These are phyloP conservation scores for Herpetotheres cachinnans DNA, from an alignment of 2,113 vertebrate species.

Conservation along the genomic window DNA sequence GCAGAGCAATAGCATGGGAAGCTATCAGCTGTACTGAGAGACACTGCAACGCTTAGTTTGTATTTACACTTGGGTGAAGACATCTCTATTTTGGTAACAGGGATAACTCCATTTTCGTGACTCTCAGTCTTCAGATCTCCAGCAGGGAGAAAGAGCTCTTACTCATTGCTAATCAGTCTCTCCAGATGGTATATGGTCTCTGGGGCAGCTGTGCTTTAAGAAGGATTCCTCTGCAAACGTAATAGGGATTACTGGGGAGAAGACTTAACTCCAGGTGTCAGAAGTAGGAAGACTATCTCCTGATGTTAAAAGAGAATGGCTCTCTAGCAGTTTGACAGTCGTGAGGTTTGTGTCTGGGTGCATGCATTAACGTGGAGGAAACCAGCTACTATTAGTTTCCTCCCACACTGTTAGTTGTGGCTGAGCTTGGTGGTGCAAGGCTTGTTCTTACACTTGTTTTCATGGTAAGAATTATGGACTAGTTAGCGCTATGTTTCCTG, in stretches of 20 bases:
- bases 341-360: rapidly evolving
- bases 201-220: rapidly evolving
- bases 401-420: not conserved
- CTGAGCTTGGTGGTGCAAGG: not conserved
- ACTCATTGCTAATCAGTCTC: not conserved
- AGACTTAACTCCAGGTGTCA: not conserved
- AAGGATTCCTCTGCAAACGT: not conserved
- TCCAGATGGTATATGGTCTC: not conserved
- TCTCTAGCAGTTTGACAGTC: not conserved
- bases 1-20: not conserved
- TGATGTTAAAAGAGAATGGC: not conserved
- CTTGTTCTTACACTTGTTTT: not conserved
- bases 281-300: not conserved
- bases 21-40: not conserved
- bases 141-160: not conserved
- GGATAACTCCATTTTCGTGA: not conserved
- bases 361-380: not conserved
- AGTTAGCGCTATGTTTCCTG: not conserved
- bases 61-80: not conserved
- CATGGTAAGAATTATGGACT: not conserved
- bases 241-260: not conserved
- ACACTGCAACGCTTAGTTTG: not conserved
- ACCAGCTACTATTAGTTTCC: not conserved
- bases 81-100: not conserved
- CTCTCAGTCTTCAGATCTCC: not conserved